Evolutionary conservation across 2,888 invertebrate genomes (phyloP).

Genomic region (Acrobasis suavella): DNA sequence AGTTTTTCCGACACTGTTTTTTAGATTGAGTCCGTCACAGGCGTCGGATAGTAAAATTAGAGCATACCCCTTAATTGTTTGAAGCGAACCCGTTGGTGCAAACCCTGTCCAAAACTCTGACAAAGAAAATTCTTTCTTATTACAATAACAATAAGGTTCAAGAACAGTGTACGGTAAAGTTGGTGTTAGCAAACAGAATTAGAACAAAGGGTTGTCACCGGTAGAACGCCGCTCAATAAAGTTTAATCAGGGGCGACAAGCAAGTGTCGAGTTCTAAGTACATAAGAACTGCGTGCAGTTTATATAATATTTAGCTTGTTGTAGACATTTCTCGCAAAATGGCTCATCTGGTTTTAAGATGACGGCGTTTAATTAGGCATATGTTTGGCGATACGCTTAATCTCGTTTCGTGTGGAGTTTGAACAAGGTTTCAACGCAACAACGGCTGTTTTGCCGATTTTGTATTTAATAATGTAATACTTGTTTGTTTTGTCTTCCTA

Average conservation of each 20-base stretch:
- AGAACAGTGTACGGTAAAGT: slow-evolving; percentile 30
- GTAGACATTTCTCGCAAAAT: slow-evolving; percentile 7
- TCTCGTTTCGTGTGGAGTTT: slow-evolving; percentile 6
- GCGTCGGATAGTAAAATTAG: slow-evolving; percentile 64
- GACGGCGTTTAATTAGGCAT: slow-evolving; percentile 16
- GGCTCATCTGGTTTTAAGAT: slow-evolving; percentile 2
- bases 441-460: background rate
- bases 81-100: slow-evolving; percentile 48
- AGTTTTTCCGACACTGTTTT: slow-evolving; percentile 49
- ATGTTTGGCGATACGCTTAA: slow-evolving; percentile 1
- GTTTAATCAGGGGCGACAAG: slow-evolving; percentile 62
- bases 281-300: slow-evolving; percentile 24
- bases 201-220: slow-evolving; percentile 70
- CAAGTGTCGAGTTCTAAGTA: slow-evolving; percentile 47
- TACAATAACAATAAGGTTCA: slow-evolving; percentile 27
- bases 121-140: slow-evolving; percentile 32
- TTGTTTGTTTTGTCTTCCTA: background rate
- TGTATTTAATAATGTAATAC: background rate
- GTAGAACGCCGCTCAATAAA: slow-evolving; percentile 63
- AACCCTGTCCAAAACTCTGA: background rate
- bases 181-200: slow-evolving; percentile 53
- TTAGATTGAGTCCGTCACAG: slow-evolving; percentile 48
- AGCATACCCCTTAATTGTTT: slow-evolving; percentile 61
- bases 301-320: slow-evolving; percentile 14
- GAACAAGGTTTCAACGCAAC: background rate